These are phyloP conservation scores for Bombus picipes DNA, from an alignment of 1,140 invertebrate species.

Conservation along the genomic window DNA sequence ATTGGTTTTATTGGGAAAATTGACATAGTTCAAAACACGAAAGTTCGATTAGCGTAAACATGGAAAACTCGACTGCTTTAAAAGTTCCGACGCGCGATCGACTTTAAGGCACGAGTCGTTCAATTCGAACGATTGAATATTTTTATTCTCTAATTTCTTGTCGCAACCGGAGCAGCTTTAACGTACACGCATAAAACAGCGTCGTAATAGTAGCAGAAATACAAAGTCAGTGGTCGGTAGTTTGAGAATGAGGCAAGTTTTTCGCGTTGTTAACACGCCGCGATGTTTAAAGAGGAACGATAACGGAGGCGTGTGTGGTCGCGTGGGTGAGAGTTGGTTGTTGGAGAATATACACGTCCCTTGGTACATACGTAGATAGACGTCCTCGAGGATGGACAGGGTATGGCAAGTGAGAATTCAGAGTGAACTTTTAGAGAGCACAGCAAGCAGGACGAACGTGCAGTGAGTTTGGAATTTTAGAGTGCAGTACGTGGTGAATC, in stretches of 20 bases:
- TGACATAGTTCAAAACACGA: not conserved
- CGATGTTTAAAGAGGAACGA: not conserved
- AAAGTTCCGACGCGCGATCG: not conserved
- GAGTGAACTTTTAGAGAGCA: constrained; percentile 1
- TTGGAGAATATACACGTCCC: too few species aligned
- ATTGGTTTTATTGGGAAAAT: not conserved
- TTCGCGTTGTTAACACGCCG: too few species aligned
- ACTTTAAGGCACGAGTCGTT: not conserved
- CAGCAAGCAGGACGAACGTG: constrained; percentile 9
- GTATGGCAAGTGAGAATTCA: not conserved
- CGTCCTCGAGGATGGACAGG: not conserved
- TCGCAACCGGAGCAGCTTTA: not conserved
- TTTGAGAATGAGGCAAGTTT: too few species aligned
- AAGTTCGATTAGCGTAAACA: constrained; percentile 7
- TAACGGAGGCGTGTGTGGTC: not conserved
- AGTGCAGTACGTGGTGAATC: not conserved
- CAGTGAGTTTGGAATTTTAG: not conserved
- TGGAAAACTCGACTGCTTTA: not conserved
- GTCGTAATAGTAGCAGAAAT: too few species aligned
- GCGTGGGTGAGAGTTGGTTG: not conserved
- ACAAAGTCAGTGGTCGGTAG: too few species aligned
- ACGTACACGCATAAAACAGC: too few species aligned
- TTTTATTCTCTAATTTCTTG: not conserved
- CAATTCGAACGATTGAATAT: not conserved
- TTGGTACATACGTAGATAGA: not conserved